Evolutionary conservation across 2,113 vertebrate species (phyloP).

Genomic region (Aegithalos caudatus): DNA sequence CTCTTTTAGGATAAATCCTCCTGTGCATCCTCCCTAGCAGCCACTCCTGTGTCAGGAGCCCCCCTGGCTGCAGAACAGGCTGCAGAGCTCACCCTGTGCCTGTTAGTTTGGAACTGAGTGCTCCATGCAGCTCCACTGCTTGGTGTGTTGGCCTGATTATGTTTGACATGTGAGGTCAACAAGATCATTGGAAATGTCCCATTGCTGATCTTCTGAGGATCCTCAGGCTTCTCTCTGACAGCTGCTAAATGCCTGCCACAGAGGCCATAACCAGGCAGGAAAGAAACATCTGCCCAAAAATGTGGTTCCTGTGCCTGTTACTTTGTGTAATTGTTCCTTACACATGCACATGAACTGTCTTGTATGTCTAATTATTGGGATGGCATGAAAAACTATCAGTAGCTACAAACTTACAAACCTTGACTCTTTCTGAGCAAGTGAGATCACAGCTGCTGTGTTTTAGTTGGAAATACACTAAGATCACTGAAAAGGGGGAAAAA

Average conservation of each 20-base stretch:
- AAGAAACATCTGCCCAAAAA: not conserved
- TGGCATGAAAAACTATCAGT: not conserved
- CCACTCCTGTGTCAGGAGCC: not conserved
- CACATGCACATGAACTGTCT: not conserved
- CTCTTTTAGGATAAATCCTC: not conserved
- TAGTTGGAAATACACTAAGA: not conserved
- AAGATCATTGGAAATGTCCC: not conserved
- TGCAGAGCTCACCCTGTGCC: not conserved
- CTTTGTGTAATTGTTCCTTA: not conserved
- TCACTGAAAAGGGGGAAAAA: not conserved
- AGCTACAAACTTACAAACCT: not conserved
- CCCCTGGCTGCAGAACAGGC: not conserved
- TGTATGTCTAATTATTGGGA: not conserved
- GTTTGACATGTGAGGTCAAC: constrained; percentile 5
- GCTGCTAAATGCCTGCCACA: not conserved
- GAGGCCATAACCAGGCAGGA: not conserved
- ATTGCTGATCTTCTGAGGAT: not conserved
- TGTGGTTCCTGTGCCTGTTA: not conserved
- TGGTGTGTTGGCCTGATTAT: not conserved
- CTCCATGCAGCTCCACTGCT: not conserved
- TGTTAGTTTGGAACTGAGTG: not conserved
- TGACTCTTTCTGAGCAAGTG: not conserved
- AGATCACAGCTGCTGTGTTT: not conserved
- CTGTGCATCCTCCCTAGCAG: not conserved
- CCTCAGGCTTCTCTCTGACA: not conserved